A percentile compares a stretch with the other conserved stretches of the same genome.
Conservation (phyloP, 2,888 invertebrate species). For the Thysanoteuthis rhombus region DNA sequence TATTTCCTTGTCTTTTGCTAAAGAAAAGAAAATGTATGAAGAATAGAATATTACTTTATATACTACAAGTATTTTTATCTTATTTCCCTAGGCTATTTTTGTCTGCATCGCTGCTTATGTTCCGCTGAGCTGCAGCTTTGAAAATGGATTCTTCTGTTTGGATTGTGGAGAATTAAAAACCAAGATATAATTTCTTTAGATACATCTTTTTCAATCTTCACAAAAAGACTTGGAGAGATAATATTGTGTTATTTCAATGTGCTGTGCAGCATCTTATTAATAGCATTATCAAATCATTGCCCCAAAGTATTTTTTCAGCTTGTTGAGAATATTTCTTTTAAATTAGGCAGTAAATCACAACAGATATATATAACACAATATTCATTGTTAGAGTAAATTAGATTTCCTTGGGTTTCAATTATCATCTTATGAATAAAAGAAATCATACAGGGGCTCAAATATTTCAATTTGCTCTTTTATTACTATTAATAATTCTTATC, state of each 20-base stretch:
- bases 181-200: background rate
- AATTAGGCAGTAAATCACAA: background rate
- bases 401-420: background rate
- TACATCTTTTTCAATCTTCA: background rate
- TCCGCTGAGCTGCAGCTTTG: background rate
- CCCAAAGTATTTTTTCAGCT: background rate
- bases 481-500: background rate
- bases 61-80: too few species aligned
- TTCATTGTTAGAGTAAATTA: background rate
- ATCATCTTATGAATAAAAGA: background rate
- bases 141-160: background rate
- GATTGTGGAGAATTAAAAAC: background rate
- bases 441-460: background rate
- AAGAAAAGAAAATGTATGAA: too few species aligned
- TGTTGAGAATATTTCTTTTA: too few species aligned
- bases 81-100: background rate
- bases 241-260: conserved; percentile 12
- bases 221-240: background rate
- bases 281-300: background rate
- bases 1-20: too few species aligned
- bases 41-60: too few species aligned
- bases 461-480: background rate
- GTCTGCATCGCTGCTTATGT: background rate
- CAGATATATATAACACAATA: background rate
- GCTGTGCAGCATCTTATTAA: background rate